Base-by-base conservation (phyloP, 2,888 invertebrate genomes). In the Therioaphis trifolii region DNA sequence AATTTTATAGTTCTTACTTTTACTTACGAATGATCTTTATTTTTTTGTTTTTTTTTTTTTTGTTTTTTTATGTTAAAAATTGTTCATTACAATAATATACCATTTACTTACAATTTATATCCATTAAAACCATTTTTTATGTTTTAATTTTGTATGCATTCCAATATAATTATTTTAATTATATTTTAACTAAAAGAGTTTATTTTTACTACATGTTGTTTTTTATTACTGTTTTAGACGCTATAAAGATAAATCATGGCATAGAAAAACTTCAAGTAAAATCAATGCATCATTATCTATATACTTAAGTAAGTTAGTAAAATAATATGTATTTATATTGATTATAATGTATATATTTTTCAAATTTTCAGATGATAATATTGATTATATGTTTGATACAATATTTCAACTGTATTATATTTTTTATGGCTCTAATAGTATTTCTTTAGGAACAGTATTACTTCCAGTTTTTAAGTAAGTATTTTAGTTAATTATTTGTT, bases 341-440 rank as follows among this genome's bases (percentile, higher is more conserved):
- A 78, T n/a, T 66, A 3, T 52, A 66, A 21, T 49, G n/a, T n/a
- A 55, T 49, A 49, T 66, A 21, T 79, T 69, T 71, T 18, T 68
- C 58, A 15, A 21, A 21, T 27, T 61, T 79, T 71, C 58, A 82
- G 82, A 63, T 82, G 40, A 61, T 11, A 72, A 61, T 1, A 49
- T 74, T 52, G 82, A 82, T 74, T 66, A 61, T 24, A 74, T 74
- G 9, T 52, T 82, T 74, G 82, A 82, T 74, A 2, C 82, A 61
- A 14, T 82, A 52, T 82, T 82, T 66, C 66, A 82, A 82, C n/a
- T 52, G 52, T 82, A 74, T 24, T 82, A 74, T 66, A 2, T 82
- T 0, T 82, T 82, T 63, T 72, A 74, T 61, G 52, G 74, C 66
- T 46, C 63, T 15, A 12, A 14, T 46, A 24, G 46, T 71, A 61